phyloP scores from a whole-genome alignment of 1,140 invertebrate species.

The Sitophilus oryzae region DNA sequence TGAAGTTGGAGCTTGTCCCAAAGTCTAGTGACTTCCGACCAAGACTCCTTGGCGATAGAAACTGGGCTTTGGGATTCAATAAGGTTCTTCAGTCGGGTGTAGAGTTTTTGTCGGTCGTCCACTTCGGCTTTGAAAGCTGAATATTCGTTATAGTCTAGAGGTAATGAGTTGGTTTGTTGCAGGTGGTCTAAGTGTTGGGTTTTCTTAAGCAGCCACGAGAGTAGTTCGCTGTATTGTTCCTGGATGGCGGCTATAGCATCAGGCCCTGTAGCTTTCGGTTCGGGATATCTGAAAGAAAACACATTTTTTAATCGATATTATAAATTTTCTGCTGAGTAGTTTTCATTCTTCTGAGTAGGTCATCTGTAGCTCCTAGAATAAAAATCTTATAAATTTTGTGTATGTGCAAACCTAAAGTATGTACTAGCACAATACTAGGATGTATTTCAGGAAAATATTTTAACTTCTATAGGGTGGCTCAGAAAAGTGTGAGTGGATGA shows the following conservation, averaged over 20 bases:
- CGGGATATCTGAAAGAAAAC: constrained; percentile 59
- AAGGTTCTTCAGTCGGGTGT: constrained; percentile 65
- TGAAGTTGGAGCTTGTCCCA: constrained; percentile 73
- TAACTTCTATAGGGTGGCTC: no score
- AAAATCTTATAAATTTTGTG: no score
- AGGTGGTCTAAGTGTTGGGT: constrained; percentile 63
- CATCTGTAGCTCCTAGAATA: no score
- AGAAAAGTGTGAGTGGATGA: no score
- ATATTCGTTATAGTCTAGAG: constrained; percentile 65
- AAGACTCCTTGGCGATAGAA: constrained; percentile 71
- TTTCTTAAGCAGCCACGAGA: constrained; percentile 74
- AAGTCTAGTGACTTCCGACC: constrained; percentile 66
- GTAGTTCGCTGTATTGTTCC: constrained; percentile 71
- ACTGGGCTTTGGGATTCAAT: constrained; percentile 72
- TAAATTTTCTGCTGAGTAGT: no score
- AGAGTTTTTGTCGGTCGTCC: constrained; percentile 59
- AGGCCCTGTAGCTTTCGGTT: constrained; percentile 61
- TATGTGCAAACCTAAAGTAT: no score
- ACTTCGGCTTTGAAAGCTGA: constrained; percentile 62
- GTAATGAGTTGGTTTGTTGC: constrained; percentile 59
- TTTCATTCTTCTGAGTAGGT: no score
- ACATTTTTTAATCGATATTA: no score
- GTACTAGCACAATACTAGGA: no score
- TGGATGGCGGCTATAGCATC: constrained; percentile 71
- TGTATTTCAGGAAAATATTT: no score